Evolutionary conservation across 2,113 vertebrate genomes (phyloP).

Genomic region (Alectura lathami): DNA sequence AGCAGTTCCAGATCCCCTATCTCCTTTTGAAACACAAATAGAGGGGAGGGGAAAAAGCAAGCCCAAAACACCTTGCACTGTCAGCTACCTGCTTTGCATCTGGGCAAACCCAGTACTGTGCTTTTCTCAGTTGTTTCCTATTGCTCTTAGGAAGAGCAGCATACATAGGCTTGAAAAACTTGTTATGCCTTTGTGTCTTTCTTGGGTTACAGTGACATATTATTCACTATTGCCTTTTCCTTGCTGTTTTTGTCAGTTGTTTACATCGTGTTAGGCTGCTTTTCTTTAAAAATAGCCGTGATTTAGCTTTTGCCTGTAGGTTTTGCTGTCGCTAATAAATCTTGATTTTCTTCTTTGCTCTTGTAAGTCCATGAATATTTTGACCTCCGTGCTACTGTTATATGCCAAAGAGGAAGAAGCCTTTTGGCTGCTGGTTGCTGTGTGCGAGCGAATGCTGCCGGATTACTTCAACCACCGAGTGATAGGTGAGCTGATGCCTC

Average conservation of each 20-base stretch:
- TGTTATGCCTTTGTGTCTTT: not conserved
- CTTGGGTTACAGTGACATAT: not conserved
- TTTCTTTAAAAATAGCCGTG: not conserved
- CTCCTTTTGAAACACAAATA: not conserved
- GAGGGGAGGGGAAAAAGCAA: not conserved
- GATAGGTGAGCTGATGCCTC: constrained; percentile 79
- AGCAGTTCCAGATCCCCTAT: not conserved
- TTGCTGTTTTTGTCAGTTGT: not conserved
- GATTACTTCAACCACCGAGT: constrained; percentile 97
- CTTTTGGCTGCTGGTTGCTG: constrained; percentile 94
- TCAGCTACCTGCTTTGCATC: not conserved
- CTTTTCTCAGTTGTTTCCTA: not conserved
- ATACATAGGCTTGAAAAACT: not conserved
- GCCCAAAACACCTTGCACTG: not conserved
- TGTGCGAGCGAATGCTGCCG: constrained; percentile 96
- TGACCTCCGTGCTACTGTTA: constrained; percentile 92
- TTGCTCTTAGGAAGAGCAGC: not conserved
- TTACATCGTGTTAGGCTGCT: not conserved
- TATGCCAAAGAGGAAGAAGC: constrained; percentile 96
- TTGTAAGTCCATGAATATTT: constrained; percentile 95
- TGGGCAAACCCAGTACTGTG: not conserved
- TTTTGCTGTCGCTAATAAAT: constrained; percentile 1
- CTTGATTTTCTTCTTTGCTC: not conserved
- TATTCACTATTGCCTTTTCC: not conserved
- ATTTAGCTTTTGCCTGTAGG: not conserved